These are phyloP conservation scores for Parazoanthus darwini DNA, from an alignment of 92 coral and sea anemone species.

Conservation along the genomic window DNA sequence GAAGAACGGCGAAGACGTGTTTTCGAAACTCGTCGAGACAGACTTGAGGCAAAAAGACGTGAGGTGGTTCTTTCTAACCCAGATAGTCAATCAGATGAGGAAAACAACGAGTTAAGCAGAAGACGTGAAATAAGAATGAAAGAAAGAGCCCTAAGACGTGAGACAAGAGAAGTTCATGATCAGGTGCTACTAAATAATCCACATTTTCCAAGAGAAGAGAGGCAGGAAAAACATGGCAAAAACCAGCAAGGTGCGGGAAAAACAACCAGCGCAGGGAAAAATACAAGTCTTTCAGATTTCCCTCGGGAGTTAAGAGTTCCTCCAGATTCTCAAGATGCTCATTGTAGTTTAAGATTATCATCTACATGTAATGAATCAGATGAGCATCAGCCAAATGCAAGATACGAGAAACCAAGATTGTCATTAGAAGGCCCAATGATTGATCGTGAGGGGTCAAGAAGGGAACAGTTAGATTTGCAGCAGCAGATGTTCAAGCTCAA, in stretches of 20 bases:
- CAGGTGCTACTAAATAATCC: neutral
- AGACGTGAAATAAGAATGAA: neutral
- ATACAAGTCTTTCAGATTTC: neutral
- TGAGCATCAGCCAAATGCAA: neutral
- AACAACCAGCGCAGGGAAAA: neutral
- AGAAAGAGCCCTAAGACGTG: neutral
- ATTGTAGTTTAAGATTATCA: neutral
- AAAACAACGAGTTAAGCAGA: neutral
- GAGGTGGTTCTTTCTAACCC: too few relatives aligned
- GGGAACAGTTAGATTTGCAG: neutral
- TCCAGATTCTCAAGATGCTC: neutral
- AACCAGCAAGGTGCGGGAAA: neutral
- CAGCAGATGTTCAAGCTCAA: neutral
- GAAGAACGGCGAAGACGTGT: neutral
- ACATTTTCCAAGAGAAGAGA: neutral
- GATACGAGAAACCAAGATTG: neutral
- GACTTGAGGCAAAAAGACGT: too few relatives aligned
- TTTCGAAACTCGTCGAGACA: too few relatives aligned
- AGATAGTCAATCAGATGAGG: neutral
- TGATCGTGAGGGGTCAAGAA: neutral
- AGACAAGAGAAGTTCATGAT: neutral
- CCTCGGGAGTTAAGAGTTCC: neutral
- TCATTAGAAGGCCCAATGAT: neutral
- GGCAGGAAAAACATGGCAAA: conserved; percentile 3
- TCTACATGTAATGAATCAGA: neutral